Evolutionary conservation across 2,797 vertebrate genomes (phyloP).

Genomic region (Crax fasciolata): DNA sequence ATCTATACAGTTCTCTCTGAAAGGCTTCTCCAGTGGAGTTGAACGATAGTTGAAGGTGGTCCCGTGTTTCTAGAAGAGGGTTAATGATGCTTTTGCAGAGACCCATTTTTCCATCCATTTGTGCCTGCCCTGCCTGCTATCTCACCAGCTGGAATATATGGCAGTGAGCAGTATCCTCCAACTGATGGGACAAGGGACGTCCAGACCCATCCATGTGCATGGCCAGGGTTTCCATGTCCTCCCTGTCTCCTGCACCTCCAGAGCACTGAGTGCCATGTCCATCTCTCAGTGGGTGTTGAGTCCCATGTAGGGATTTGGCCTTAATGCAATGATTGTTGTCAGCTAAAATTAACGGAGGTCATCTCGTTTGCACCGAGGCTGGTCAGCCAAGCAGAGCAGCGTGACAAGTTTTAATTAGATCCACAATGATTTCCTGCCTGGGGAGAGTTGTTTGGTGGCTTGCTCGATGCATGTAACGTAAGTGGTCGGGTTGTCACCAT

Average conservation of each 20-base stretch:
- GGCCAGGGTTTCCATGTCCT: background rate
- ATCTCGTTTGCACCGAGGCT: background rate
- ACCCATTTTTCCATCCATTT: background rate
- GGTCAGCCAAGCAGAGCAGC: background rate
- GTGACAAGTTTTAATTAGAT: slow-evolving; percentile 62
- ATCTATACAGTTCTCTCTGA: background rate
- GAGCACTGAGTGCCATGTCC: background rate
- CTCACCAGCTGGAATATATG: background rate
- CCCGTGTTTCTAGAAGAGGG: background rate
- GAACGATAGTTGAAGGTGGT: background rate
- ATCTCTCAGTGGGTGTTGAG: rapidly evolving
- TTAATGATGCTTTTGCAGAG: background rate
- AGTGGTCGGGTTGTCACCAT: rapidly evolving
- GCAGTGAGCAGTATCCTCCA: background rate
- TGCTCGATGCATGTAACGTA: background rate
- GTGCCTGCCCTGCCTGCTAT: background rate
- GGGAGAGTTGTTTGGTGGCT: background rate
- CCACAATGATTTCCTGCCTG: background rate
- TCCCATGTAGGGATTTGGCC: background rate
- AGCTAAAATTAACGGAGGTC: slow-evolving; percentile 38
- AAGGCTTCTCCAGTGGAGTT: background rate
- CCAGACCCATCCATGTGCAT: background rate
- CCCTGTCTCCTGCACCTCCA: background rate
- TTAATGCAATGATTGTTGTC: background rate
- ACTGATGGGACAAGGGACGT: rapidly evolving